Conservation (phyloP, 2,797 vertebrate genomes). For the Hylomyscus alleni region DNA sequence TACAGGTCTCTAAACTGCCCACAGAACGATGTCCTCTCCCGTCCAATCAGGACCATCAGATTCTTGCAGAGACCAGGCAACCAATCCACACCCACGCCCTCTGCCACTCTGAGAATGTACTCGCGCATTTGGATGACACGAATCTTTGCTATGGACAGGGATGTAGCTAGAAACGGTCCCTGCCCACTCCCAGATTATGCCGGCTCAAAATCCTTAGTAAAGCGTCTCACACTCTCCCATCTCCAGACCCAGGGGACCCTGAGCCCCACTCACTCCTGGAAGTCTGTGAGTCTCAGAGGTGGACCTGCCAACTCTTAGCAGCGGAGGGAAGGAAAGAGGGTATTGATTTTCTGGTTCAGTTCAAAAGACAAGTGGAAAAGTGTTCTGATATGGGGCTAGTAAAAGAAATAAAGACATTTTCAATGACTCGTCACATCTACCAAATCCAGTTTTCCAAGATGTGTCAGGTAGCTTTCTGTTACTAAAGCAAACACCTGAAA, state of each 20-base stretch:
- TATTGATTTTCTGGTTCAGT: background rate
- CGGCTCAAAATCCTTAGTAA: background rate
- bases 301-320: background rate
- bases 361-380: background rate
- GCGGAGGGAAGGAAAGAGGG: background rate
- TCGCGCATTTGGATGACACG: fast-evolving
- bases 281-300: background rate
- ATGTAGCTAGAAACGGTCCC: background rate
- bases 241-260: background rate
- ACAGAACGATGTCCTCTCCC: no score
- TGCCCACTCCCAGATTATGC: background rate
- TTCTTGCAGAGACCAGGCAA: background rate
- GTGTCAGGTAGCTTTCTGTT: background rate
- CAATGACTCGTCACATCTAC: background rate
- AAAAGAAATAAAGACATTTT: no score
- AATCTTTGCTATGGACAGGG: background rate
- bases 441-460: background rate
- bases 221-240: background rate
- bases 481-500: background rate
- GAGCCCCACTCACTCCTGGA: background rate
- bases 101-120: background rate
- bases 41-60: background rate
- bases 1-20: background rate
- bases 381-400: no score
- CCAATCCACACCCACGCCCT: background rate